Base-by-base conservation (phyloP, 2,888 invertebrate genomes). In the Chaitophorus viminalis region DNA sequence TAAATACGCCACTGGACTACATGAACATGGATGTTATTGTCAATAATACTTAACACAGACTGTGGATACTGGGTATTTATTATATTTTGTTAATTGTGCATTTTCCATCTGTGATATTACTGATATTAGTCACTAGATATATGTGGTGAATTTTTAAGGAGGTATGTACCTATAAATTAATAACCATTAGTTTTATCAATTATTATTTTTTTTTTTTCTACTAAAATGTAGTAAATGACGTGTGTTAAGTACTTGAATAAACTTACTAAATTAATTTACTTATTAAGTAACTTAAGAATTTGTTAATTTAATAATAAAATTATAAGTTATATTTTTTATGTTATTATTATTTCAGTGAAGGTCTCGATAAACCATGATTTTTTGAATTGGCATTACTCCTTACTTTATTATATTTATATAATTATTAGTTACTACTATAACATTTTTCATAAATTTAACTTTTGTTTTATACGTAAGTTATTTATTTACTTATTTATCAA, bases 21-120 rank as follows among this genome's bases (percentile, higher is more conserved):
- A 87, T 18, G 87, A 87, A 65, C 81, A 87, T 81, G 87, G 79
- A 1, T 87, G 87, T 81, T 81, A 87, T 75, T 87, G 87, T 81
- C 81, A 81, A 78, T 85, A 21, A 72, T 72, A 60, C 3, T 78
- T 14, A 3, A 25, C 5, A 54, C 72, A 39, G 33, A 72, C 29
- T 60, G 46, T 33, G 11, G 46, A n/a, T 46, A 14, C 14, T 46
- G 14, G n/a, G 14, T 46, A 46, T 46, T 14, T 46, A 46, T 14
- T 46, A 46, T 46, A 46, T 46, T 46, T 46, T 46, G 46, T 46
- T 46, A 14, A 46, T 14, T 46, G 11, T 74, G 25, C 39, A 76
- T 54, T 76, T 87, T 87, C 29, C 25, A 74, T 81, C 87, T 87
- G 87, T 87, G 87, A 87, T 87, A 87, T 46, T 79, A n/a, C n/a